Evolutionary conservation across 2,113 vertebrate genomes (phyloP).

Genomic region (Hypocryptadius cinnamomeus): DNA sequence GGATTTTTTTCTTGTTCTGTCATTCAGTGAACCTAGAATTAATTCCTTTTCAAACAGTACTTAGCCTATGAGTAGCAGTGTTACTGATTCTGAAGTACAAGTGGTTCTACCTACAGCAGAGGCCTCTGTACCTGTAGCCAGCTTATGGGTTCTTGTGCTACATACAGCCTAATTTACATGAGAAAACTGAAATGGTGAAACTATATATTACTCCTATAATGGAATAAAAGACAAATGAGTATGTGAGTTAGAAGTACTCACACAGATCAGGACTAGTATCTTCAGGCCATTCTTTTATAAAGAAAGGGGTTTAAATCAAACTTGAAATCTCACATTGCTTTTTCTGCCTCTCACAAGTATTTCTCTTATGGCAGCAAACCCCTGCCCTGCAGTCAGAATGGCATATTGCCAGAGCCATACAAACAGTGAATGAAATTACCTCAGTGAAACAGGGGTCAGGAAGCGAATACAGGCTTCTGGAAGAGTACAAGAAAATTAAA

Average conservation of each 20-base stretch:
- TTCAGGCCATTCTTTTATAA: neutral
- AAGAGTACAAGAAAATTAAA: neutral
- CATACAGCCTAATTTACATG: neutral
- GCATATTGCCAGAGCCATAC: neutral
- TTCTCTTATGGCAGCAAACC: neutral
- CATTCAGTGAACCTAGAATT: neutral
- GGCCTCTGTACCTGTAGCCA: neutral
- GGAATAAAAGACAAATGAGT: neutral
- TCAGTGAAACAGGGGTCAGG: neutral
- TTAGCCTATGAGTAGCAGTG: neutral
- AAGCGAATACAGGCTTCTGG: fast-evolving
- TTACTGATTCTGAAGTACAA: neutral
- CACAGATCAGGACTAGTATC: neutral
- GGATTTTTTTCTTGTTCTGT: neutral
- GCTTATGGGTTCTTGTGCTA: neutral
- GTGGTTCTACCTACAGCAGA: neutral
- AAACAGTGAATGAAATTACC: neutral
- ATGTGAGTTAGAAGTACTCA: neutral
- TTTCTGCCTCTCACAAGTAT: neutral
- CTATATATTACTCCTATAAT: neutral
- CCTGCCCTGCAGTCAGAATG: neutral
- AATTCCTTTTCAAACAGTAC: neutral
- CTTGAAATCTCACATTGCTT: neutral
- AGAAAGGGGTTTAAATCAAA: neutral
- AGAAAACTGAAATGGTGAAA: neutral